Percentiles rank a stretch among this genome's conserved stretches.
Conservation (phyloP, 2,797 vertebrate species). For the Microcaecilia unicolor region DNA sequence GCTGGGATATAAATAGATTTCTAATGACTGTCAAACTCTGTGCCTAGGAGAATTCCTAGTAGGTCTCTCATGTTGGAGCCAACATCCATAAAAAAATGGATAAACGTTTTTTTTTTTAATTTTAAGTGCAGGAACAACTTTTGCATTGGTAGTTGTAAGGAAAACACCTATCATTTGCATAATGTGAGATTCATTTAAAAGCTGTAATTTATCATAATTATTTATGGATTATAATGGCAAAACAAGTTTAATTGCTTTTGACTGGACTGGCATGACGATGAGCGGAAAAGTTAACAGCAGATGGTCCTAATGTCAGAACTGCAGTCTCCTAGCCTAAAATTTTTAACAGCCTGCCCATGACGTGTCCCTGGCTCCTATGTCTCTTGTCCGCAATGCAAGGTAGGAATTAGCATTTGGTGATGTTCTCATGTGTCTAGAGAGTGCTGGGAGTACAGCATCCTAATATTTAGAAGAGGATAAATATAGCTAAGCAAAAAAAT, state of each 20-base stretch:
- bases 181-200: conserved; percentile 54
- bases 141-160: conserved; percentile 43
- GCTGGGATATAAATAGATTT: conserved; percentile 66
- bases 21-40: conserved; percentile 56
- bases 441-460: conserved; percentile 31
- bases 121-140: conserved; percentile 39
- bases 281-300: conserved; percentile 55
- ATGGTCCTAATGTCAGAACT: conserved; percentile 57
- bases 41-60: conserved; percentile 54
- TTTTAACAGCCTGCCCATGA: conserved; percentile 39
- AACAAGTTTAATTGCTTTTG: conserved; percentile 64
- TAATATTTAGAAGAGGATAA: conserved; percentile 35
- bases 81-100: conserved; percentile 61
- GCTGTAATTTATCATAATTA: conserved; percentile 68
- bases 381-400: conserved; percentile 25
- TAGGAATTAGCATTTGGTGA: conserved; percentile 43
- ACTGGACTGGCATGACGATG: conserved; percentile 52
- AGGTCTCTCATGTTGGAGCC: conserved; percentile 60
- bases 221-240: conserved; percentile 58
- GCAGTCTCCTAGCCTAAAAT: conserved; percentile 37
- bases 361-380: conserved; percentile 28
- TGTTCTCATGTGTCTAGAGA: conserved; percentile 41
- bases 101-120: conserved; percentile 53
- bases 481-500: conserved; percentile 30
- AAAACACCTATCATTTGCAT: conserved; percentile 55